phyloP scores from a whole-genome alignment of 2,113 vertebrate genomes.

The Spilogale gracilis region DNA sequence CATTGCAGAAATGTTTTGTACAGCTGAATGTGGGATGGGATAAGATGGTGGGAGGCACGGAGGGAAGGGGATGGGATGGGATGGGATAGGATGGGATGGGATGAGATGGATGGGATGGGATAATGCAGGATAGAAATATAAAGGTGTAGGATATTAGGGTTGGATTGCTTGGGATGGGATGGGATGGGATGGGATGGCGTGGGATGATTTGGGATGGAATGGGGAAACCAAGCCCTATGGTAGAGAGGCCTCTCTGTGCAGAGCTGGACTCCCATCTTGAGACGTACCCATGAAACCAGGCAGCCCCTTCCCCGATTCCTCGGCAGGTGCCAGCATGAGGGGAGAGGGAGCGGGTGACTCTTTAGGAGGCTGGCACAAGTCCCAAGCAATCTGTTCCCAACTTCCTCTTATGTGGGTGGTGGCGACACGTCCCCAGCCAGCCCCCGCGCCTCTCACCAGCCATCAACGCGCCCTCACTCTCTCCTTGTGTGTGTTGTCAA shows the following conservation, averaged over 20 bases:
- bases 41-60: neutral
- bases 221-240: neutral
- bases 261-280: neutral
- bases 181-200: neutral
- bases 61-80: too few species aligned
- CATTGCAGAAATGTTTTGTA: neutral
- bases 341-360: conserved; percentile 56
- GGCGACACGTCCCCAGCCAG: conserved; percentile 73
- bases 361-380: conserved; percentile 73
- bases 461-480: conserved; percentile 82
- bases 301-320: conserved; percentile 58
- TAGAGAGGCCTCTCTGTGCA: neutral
- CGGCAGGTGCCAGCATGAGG: conserved; percentile 64
- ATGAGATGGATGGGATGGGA: neutral
- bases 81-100: neutral
- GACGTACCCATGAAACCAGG: neutral
- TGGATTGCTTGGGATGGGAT: neutral
- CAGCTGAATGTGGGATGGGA: neutral
- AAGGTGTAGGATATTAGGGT: neutral
- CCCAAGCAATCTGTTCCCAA: conserved; percentile 83
- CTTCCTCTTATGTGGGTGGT: conserved; percentile 79
- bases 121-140: too few species aligned
- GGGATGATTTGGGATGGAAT: neutral
- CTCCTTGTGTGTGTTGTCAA: conserved; percentile 85
- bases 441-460: conserved; percentile 80